Conservation (phyloP, 1,140 invertebrate species). For the Trichogramma pretiosum region DNA sequence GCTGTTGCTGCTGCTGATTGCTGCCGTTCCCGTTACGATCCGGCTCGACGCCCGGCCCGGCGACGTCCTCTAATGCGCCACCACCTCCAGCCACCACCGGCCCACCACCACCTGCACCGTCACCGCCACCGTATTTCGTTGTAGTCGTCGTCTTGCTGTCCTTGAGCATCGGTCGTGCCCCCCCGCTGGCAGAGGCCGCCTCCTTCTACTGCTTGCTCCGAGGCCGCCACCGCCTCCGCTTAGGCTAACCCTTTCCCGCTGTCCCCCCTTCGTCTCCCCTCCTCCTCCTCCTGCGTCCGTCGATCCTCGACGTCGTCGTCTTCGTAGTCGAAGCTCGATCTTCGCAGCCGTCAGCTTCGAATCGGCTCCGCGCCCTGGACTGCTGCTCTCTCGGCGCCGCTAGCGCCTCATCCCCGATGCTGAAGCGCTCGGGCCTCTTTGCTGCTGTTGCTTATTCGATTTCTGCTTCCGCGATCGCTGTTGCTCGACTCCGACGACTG, state of each 20-base stretch:
- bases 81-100: conserved; percentile 24
- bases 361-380: conserved; percentile 7
- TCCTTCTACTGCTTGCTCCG: neutral
- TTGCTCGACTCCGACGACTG: conserved; percentile 5
- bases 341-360: too few relatives aligned
- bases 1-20: conserved; percentile 18
- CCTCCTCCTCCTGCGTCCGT: neutral
- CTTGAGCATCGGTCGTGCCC: conserved; percentile 34
- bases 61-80: conserved; percentile 26
- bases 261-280: neutral
- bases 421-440: too few relatives aligned
- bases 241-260: neutral
- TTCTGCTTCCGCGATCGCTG: conserved; percentile 6
- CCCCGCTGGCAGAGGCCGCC: neutral
- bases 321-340: too few relatives aligned
- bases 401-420: neutral
- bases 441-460: conserved; percentile 5
- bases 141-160: conserved; percentile 38
- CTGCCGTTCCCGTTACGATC: conserved; percentile 24
- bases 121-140: conserved; percentile 33
- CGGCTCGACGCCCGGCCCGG: conserved; percentile 28
- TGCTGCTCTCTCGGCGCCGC: conserved; percentile 10
- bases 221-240: neutral
- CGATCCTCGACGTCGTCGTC: too few relatives aligned
- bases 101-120: conserved; percentile 22